Evolutionary conservation across 2,113 vertebrate species (phyloP).

Genomic region (Amblyornis subalaris): DNA sequence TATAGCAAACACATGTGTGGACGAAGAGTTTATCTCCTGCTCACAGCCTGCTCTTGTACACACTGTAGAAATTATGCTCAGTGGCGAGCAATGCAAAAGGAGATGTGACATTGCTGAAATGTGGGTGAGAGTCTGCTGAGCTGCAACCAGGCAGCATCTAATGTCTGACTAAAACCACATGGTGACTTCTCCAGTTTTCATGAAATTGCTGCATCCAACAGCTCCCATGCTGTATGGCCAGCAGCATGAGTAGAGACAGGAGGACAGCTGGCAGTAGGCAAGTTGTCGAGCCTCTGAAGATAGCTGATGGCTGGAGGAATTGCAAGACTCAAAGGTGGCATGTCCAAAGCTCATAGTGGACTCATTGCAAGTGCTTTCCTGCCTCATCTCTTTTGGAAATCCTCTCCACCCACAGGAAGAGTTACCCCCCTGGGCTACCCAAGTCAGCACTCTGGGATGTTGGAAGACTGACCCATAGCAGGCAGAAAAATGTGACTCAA

Average conservation of each 20-base stretch:
- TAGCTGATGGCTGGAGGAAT: not conserved
- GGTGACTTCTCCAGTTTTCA: not conserved
- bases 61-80: not conserved
- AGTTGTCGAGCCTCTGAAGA: not conserved
- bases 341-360: not conserved
- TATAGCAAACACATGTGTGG: not conserved
- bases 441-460: not conserved
- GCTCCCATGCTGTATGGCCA: not conserved
- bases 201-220: not conserved
- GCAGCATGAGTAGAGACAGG: not conserved
- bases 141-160: not conserved
- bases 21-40: not conserved
- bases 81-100: not conserved
- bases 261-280: not conserved
- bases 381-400: not conserved
- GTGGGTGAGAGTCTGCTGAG: not conserved
- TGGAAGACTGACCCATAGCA: not conserved
- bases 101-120: not conserved
- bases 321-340: not conserved
- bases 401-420: not conserved
- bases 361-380: not conserved
- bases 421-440: not conserved
- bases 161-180: not conserved
- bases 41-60: not conserved
- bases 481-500: not conserved